These are phyloP conservation scores for Hippoglossus stenolepis DNA, from an alignment of 2,113 vertebrate species.

Conservation along the genomic window DNA sequence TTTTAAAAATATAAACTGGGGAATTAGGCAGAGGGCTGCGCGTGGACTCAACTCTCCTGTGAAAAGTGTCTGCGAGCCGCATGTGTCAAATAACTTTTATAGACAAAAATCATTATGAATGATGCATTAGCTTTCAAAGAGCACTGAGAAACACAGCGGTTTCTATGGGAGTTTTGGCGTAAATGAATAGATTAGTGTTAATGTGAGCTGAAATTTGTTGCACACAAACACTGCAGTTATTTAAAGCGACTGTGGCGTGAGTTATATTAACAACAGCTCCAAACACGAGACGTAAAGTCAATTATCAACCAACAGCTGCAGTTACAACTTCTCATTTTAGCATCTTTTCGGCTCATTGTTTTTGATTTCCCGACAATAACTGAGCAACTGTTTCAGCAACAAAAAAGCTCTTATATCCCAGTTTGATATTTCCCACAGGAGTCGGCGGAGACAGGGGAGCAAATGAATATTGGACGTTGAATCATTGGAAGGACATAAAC, in stretches of 20 bases:
- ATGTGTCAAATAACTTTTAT: not conserved
- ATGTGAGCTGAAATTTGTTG: not conserved
- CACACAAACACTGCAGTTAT: not conserved
- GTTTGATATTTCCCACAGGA: too few species aligned
- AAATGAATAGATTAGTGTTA: not conserved
- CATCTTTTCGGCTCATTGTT: not conserved
- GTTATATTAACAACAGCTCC: not conserved
- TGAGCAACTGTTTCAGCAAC: not conserved
- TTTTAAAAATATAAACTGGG: constrained; percentile 46
- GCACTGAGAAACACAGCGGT: not conserved
- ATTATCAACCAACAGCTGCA: not conserved
- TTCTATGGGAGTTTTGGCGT: not conserved
- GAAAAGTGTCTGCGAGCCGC: not conserved
- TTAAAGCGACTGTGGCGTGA: not conserved
- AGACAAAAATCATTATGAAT: not conserved
- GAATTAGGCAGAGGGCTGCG: constrained; percentile 15
- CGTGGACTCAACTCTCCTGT: not conserved
- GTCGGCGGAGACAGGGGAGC: too few species aligned
- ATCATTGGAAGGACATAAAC: not conserved
- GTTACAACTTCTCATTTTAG: not conserved
- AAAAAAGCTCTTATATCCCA: not conserved
- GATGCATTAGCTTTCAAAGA: not conserved
- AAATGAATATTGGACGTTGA: too few species aligned
- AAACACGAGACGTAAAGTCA: not conserved
- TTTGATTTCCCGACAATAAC: not conserved